Percentiles rank a stretch among this genome's conserved stretches.
These are phyloP conservation scores for Teleogryllus oceanicus DNA, from an alignment of 2,888 invertebrate genomes.

Conservation along the genomic window DNA sequence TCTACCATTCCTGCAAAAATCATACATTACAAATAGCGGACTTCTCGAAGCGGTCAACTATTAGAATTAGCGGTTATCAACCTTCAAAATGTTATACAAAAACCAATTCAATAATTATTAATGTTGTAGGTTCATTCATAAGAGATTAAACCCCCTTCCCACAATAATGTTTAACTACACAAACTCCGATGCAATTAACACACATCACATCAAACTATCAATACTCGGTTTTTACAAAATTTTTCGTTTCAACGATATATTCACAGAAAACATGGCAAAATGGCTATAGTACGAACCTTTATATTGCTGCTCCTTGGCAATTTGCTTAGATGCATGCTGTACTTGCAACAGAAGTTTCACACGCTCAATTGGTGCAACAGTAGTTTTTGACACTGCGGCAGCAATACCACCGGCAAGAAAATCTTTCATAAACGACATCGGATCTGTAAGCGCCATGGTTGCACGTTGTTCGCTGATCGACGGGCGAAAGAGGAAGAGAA, in stretches of 20 bases:
- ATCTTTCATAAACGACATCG: constrained; percentile 47
- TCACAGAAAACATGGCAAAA: background rate
- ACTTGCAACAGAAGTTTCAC: constrained; percentile 54
- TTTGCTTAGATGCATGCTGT: constrained; percentile 51
- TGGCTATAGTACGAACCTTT: constrained; percentile 43
- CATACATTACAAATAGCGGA: too few relatives aligned
- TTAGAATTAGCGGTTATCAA: too few relatives aligned
- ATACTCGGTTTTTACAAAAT: too few relatives aligned
- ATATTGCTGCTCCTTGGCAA: constrained; percentile 52
- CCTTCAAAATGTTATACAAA: too few relatives aligned
- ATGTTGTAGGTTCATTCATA: too few relatives aligned
- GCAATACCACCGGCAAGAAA: constrained; percentile 51
- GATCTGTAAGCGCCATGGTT: constrained; percentile 41
- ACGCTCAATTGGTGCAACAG: constrained; percentile 54
- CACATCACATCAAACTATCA: too few relatives aligned
- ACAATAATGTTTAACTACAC: background rate
- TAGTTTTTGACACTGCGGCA: constrained; percentile 54
- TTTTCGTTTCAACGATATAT: too few relatives aligned
- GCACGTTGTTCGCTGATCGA: background rate
- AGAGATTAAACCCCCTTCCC: too few relatives aligned
- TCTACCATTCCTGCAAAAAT: constrained; percentile 47
- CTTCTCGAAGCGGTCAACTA: too few relatives aligned
- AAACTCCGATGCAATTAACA: background rate
- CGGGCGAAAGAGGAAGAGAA: constrained; percentile 22
- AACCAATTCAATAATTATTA: too few relatives aligned